Conservation (phyloP, 2,888 invertebrate species). For the Deroplatys truncata region DNA sequence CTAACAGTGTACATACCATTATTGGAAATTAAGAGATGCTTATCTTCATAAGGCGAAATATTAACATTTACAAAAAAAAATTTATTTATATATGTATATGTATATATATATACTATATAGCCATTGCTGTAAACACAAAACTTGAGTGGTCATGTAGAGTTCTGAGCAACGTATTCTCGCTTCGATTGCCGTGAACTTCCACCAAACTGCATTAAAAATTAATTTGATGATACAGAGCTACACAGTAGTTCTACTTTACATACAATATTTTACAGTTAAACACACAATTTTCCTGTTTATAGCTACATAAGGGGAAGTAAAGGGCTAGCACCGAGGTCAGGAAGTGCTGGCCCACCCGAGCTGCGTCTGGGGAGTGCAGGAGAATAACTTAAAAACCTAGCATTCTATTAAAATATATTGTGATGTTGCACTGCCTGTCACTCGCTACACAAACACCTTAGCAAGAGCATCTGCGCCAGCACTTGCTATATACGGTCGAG, state of each 20-base stretch:
- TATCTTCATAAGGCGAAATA: constrained; percentile 8
- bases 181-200: background rate
- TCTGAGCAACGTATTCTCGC: background rate
- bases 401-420: background rate
- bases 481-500: constrained; percentile 96
- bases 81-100: constrained; percentile 9
- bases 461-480: constrained; percentile 98
- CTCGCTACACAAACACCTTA: constrained; percentile 86
- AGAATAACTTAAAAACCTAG: background rate
- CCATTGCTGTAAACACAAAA: background rate
- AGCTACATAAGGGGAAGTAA: background rate
- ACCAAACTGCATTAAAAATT: constrained; percentile 1
- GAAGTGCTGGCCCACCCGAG: no score
- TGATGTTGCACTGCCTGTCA: background rate
- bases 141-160: background rate
- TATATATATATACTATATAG: constrained; percentile 7
- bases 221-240: constrained; percentile 14
- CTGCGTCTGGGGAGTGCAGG: background rate
- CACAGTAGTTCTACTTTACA: constrained; percentile 38
- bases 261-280: constrained; percentile 47
- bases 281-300: constrained; percentile 37
- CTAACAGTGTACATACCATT: background rate
- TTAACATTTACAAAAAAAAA: constrained; percentile 15
- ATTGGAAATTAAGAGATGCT: background rate
- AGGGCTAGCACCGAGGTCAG: no score